Conservation (phyloP, 1,140 invertebrate genomes). For the Drosophila prosaltans region DNA sequence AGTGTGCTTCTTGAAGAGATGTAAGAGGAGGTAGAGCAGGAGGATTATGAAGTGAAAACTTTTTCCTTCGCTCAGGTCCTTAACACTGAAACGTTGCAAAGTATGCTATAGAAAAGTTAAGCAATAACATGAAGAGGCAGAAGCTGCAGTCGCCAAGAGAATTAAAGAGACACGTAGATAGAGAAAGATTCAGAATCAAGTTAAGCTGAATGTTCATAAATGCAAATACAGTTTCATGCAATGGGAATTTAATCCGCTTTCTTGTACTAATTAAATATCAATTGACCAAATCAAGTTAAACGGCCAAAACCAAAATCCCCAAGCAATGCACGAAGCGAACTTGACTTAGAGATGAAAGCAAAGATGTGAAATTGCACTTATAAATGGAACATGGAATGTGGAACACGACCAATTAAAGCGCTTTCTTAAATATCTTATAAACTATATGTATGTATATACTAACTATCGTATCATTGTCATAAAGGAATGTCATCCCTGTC, state of each 20-base stretch:
- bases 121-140: constrained; percentile 15
- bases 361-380: neutral
- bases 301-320: neutral
- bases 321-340: neutral
- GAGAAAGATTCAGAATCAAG: neutral
- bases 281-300: constrained; percentile 40
- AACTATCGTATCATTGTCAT: too few relatives aligned
- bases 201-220: constrained; percentile 31
- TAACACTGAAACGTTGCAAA: constrained; percentile 42
- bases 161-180: neutral
- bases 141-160: neutral
- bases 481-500: too few relatives aligned
- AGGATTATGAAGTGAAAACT: constrained; percentile 48
- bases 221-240: constrained; percentile 7
- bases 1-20: constrained; percentile 1
- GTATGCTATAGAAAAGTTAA: constrained; percentile 36
- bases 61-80: constrained; percentile 26
- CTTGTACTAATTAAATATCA: constrained; percentile 45
- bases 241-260: neutral
- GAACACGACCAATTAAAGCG: too few relatives aligned
- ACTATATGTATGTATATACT: too few relatives aligned
- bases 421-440: too few relatives aligned
- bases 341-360: neutral
- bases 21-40: neutral
- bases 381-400: too few relatives aligned